These are phyloP conservation scores for Lepetodrilus schrolli DNA, from an alignment of 2,888 invertebrate genomes.

Conservation along the genomic window DNA sequence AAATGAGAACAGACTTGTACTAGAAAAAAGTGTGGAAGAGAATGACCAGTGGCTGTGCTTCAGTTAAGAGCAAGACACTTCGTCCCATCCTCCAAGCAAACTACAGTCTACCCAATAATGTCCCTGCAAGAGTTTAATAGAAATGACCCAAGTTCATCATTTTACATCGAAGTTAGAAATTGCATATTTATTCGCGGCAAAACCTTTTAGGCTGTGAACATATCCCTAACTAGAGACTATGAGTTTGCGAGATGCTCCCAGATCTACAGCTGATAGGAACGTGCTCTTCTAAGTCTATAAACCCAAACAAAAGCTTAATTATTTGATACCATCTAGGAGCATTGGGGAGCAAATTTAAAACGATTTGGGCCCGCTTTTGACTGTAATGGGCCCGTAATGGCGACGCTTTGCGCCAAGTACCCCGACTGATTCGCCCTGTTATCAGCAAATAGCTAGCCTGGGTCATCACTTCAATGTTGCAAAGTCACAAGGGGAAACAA, in stretches of 20 bases:
- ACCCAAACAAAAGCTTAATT: slow-evolving; percentile 26
- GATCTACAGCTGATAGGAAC: neutral
- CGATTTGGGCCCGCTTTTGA: slow-evolving; percentile 16
- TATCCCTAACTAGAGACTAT: neutral
- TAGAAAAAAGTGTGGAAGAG: too few relatives aligned
- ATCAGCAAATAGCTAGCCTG: slow-evolving; percentile 1
- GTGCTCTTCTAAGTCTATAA: slow-evolving; percentile 9
- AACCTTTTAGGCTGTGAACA: slow-evolving; percentile 4
- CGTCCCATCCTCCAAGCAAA: neutral
- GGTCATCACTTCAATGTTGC: neutral
- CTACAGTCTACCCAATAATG: neutral
- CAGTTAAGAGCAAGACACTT: slow-evolving; percentile 12
- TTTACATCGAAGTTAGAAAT: neutral
- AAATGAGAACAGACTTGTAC: too few relatives aligned
- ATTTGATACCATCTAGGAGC: slow-evolving; percentile 18
- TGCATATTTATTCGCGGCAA: neutral
- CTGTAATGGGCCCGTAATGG: slow-evolving; percentile 12
- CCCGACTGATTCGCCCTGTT: neutral
- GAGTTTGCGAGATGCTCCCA: neutral
- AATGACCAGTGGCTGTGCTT: too few relatives aligned
- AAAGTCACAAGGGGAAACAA: neutral
- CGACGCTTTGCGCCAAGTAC: slow-evolving; percentile 26
- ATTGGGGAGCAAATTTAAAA: slow-evolving; percentile 18
- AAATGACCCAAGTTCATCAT: neutral
- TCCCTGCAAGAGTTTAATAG: slow-evolving; percentile 7